Evolutionary conservation across 2,113 vertebrate species (phyloP).

Genomic region (Sus scrofa): DNA sequence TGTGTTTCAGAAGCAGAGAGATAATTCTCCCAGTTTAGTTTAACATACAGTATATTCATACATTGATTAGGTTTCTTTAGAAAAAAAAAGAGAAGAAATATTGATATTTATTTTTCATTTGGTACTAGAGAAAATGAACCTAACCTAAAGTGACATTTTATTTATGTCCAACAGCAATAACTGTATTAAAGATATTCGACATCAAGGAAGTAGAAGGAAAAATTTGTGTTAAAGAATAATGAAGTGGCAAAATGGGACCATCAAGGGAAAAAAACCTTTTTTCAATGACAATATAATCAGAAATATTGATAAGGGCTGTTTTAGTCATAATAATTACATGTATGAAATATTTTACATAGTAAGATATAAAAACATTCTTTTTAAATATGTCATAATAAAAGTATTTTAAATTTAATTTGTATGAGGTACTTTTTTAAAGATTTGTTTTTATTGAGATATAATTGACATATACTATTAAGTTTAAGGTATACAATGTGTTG

Average conservation of each 20-base stretch:
- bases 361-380: neutral
- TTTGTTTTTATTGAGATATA: neutral
- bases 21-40: neutral
- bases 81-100: neutral
- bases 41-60: neutral
- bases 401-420: neutral
- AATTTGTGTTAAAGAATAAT: neutral
- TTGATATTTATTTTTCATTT: neutral
- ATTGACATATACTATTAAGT: neutral
- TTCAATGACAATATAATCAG: neutral
- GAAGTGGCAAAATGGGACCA: neutral
- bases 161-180: neutral
- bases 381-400: neutral
- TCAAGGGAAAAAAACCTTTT: neutral
- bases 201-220: neutral
- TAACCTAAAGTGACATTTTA: neutral
- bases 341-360: neutral
- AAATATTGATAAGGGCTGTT: neutral
- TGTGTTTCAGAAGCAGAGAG: neutral
- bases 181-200: neutral
- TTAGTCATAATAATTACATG: neutral
- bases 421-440: neutral
- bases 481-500: neutral
- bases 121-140: neutral
- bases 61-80: neutral